Percentiles rank a stretch among this genome's conserved stretches.
These are phyloP conservation scores for Noctua fimbriata DNA, from an alignment of 2,888 invertebrate genomes.

Conservation along the genomic window DNA sequence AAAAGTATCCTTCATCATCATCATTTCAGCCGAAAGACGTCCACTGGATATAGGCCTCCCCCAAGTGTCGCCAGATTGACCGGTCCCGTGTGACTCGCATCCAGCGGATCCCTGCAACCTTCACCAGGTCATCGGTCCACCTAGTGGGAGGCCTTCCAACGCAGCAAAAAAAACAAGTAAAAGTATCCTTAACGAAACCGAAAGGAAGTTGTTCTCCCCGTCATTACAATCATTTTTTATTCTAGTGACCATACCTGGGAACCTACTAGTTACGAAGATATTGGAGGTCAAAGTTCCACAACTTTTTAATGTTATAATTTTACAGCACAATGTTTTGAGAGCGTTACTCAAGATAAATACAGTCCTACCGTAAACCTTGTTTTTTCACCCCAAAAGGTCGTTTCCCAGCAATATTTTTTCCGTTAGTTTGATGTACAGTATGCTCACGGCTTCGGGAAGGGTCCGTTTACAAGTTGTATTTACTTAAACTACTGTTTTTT, in stretches of 20 bases:
- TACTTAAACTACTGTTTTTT: background rate
- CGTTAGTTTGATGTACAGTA: background rate
- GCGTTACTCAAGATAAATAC: background rate
- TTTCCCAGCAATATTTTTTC: background rate
- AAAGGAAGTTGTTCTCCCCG: background rate
- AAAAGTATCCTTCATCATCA: background rate
- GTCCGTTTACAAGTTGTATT: background rate
- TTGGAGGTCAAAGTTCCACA: background rate
- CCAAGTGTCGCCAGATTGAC: too few relatives aligned
- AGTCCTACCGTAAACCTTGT: background rate
- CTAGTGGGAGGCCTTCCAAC: too few relatives aligned
- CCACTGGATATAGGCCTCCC: too few relatives aligned
- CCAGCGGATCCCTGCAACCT: too few relatives aligned
- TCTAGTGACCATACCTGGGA: background rate
- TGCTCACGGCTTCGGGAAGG: background rate
- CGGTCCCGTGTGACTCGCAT: too few relatives aligned
- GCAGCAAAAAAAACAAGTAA: too few relatives aligned
- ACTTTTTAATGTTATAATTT: background rate
- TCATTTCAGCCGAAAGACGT: too few relatives aligned
- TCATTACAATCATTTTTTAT: background rate
- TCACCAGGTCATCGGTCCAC: too few relatives aligned
- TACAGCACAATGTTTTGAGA: background rate
- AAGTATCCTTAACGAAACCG: background rate
- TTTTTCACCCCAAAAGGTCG: background rate
- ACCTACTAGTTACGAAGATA: background rate